A percentile compares a stretch with the other conserved stretches of the same genome.
phyloP scores from a whole-genome alignment of 2,797 vertebrate genomes.

The Semotilus atromaculatus region DNA sequence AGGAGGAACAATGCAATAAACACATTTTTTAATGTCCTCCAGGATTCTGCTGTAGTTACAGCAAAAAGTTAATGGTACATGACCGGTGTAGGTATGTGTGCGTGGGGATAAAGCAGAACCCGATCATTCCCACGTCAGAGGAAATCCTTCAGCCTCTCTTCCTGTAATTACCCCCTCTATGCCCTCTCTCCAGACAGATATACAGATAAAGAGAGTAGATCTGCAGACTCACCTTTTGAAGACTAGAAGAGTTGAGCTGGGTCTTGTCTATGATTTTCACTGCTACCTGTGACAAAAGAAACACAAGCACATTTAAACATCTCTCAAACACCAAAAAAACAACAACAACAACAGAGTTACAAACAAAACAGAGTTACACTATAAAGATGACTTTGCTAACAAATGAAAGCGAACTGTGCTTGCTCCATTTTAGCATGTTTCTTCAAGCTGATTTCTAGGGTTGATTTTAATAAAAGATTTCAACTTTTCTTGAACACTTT shows the following conservation, averaged over 20 bases:
- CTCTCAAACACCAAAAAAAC: not conserved
- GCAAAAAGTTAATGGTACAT: slow-evolving; percentile 23
- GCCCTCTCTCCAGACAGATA: slow-evolving; percentile 63
- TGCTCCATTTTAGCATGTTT: not conserved
- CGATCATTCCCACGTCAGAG: slow-evolving; percentile 73
- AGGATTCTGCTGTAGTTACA: not conserved
- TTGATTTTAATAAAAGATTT: not conserved
- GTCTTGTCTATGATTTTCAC: slow-evolving; percentile 87
- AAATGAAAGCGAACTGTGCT: not conserved
- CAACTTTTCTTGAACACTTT: not conserved
- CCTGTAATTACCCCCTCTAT: slow-evolving; percentile 78
- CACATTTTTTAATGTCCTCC: not conserved
- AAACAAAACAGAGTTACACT: not conserved
- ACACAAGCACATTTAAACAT: slow-evolving; percentile 1
- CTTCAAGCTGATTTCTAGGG: too few relatives aligned
- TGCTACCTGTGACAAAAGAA: slow-evolving; percentile 76
- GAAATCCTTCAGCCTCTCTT: slow-evolving; percentile 78
- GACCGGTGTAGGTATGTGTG: slow-evolving; percentile 1
- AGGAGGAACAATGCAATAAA: slow-evolving; percentile 9
- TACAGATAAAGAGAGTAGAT: slow-evolving; percentile 33
- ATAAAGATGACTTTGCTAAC: not conserved
- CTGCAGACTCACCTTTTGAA: slow-evolving; percentile 76
- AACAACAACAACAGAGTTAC: too few relatives aligned
- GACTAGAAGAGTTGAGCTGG: slow-evolving; percentile 83
- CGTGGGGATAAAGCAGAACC: slow-evolving; percentile 68